These are phyloP conservation scores for Betta splendens DNA, from an alignment of 2,797 vertebrate species.

Conservation along the genomic window DNA sequence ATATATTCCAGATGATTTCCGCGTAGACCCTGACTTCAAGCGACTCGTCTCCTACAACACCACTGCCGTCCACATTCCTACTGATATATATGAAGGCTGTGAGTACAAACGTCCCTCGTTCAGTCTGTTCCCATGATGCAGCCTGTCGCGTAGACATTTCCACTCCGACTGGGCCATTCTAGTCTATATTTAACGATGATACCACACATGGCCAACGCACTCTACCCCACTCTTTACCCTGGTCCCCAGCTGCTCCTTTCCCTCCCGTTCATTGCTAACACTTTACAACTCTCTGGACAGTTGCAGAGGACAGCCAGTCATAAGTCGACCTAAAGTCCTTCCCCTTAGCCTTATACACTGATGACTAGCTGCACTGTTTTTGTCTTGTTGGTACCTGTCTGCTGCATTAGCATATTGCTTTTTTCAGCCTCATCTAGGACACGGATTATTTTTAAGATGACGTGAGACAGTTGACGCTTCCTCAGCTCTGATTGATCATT, in stretches of 20 bases:
- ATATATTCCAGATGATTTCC: constrained; percentile 87
- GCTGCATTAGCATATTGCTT: too few species aligned
- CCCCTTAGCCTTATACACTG: too few species aligned
- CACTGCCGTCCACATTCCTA: constrained; percentile 96
- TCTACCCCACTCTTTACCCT: constrained; percentile 38
- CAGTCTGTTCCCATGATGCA: constrained; percentile 35
- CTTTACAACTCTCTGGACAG: constrained; percentile 25
- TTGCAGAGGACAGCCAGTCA: constrained; percentile 4
- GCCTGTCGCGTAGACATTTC: constrained; percentile 32
- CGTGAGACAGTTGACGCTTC: too few species aligned
- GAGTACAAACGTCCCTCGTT: constrained; percentile 80
- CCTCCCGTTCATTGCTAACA: constrained; percentile 31
- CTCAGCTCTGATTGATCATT: constrained; percentile 30
- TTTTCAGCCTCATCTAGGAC: too few species aligned
- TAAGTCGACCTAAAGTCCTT: too few species aligned
- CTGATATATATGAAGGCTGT: constrained; percentile 98
- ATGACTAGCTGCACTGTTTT: too few species aligned
- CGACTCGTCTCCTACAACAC: constrained; percentile 90
- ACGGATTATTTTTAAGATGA: too few species aligned
- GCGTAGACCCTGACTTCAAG: constrained; percentile 87
- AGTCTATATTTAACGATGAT: constrained; percentile 60
- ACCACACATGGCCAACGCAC: constrained; percentile 42
- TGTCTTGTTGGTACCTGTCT: too few species aligned
- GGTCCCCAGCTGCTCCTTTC: constrained; percentile 69
- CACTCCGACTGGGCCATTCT: constrained; percentile 24